Evolutionary conservation across 1,140 invertebrate species (phyloP).

Genomic region (Choristoneura fumiferana): DNA sequence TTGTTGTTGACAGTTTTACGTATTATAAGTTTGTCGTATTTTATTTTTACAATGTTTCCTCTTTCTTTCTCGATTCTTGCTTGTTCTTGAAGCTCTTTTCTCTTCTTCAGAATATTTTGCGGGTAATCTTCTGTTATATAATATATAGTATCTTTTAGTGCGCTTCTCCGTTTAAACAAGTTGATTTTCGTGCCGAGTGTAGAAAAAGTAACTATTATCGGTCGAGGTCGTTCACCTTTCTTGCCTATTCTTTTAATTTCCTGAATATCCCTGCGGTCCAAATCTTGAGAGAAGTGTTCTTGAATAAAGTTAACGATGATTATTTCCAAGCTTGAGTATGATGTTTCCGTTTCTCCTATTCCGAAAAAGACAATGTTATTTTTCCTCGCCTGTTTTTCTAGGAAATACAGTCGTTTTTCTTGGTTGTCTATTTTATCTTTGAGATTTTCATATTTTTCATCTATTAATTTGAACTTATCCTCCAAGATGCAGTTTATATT

Average conservation of each 20-base stretch:
- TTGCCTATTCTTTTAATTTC: background rate
- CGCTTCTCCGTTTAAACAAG: background rate
- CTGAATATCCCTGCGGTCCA: background rate
- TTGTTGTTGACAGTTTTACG: slow-evolving; percentile 18
- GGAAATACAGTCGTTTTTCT: too few relatives aligned
- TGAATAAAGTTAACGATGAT: background rate
- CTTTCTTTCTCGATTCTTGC: slow-evolving; percentile 27
- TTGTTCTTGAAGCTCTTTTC: slow-evolving; percentile 21
- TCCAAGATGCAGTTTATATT: slow-evolving; percentile 23
- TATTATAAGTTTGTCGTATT: slow-evolving; percentile 28
- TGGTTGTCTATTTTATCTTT: background rate
- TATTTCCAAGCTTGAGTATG: background rate
- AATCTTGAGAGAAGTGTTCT: background rate
- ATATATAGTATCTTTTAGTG: background rate
- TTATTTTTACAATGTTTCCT: slow-evolving; percentile 24
- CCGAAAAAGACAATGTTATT: too few relatives aligned
- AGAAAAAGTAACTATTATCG: background rate
- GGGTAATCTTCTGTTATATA: slow-evolving; percentile 28
- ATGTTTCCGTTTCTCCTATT: too few relatives aligned
- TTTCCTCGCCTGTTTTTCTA: too few relatives aligned
- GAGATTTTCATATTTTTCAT: slow-evolving; percentile 10
- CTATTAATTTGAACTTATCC: slow-evolving; percentile 7
- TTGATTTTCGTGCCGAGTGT: background rate
- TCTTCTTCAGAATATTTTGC: slow-evolving; percentile 27
- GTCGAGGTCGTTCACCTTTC: background rate